Percentiles rank a stretch among this genome's conserved stretches.
phyloP scores from a whole-genome alignment of 2,113 vertebrate genomes.

The Halcyon malimbica region DNA sequence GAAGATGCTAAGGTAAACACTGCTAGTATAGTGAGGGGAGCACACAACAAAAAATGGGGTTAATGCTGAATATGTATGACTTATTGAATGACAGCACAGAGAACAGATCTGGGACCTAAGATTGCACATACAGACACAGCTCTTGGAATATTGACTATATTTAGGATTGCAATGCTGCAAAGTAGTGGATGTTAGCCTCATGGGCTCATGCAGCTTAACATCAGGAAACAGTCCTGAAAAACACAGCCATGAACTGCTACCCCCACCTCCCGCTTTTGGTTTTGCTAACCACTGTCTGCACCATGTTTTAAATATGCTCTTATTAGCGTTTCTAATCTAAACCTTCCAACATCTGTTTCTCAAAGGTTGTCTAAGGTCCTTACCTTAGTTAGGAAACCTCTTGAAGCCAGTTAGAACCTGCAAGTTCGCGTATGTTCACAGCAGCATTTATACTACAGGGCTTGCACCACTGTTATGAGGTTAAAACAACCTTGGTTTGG shows the following conservation, averaged over 20 bases:
- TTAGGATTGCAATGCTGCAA: background rate
- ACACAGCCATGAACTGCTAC: background rate
- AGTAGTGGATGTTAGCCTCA: background rate
- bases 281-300: background rate
- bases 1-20: background rate
- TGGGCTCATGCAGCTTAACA: background rate
- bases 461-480: background rate
- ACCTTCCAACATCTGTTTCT: accelerated
- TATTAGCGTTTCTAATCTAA: background rate
- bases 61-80: background rate
- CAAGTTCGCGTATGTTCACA: accelerated
- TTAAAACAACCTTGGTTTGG: background rate
- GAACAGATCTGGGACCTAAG: background rate
- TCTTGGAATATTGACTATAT: background rate
- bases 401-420: background rate
- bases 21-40: background rate
- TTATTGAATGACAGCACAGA: background rate
- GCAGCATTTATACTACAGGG: background rate
- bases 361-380: background rate
- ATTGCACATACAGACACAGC: background rate
- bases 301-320: background rate
- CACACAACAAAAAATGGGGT: background rate
- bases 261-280: background rate
- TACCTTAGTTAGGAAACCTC: background rate
- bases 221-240: background rate